Percentiles rank a stretch among this genome's conserved stretches.
These are phyloP conservation scores for Chironomus tentans DNA, from an alignment of 2,888 invertebrate species.

Conservation along the genomic window DNA sequence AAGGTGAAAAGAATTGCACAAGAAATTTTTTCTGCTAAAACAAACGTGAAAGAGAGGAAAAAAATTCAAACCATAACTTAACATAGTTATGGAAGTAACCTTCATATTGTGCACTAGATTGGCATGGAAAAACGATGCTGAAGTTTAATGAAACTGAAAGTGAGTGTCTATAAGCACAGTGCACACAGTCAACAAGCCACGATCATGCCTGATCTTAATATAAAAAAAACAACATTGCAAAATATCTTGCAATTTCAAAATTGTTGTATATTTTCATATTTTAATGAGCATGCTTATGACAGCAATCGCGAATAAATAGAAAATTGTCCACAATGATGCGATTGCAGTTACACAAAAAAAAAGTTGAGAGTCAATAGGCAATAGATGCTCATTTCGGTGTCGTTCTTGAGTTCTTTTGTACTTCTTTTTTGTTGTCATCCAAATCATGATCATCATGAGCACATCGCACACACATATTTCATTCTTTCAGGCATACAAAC, in stretches of 20 bases:
- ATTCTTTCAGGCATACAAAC: neutral
- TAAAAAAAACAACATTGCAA: conserved; percentile 1
- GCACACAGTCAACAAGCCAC: neutral
- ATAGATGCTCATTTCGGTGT: neutral
- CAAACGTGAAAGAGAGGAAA: neutral
- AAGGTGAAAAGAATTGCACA: neutral
- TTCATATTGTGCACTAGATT: conserved; percentile 17
- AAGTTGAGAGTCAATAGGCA: neutral
- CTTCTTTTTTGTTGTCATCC: neutral
- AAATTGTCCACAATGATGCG: neutral
- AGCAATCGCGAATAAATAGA: neutral
- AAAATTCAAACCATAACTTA: neutral
- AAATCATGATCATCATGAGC: neutral
- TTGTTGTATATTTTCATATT: neutral
- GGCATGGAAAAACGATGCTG: neutral
- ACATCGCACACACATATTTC: neutral
- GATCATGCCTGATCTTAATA: neutral
- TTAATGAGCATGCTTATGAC: conserved; percentile 3
- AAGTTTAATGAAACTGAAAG: neutral
- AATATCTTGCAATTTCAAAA: neutral
- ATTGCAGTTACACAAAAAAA: neutral
- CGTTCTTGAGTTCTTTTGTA: too few relatives aligned
- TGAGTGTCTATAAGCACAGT: neutral
- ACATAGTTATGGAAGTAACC: conserved; percentile 1
- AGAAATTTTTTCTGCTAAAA: neutral